Evolutionary conservation across 2,797 vertebrate species (phyloP).

Genomic region (Gymnoscopelus braueri): DNA sequence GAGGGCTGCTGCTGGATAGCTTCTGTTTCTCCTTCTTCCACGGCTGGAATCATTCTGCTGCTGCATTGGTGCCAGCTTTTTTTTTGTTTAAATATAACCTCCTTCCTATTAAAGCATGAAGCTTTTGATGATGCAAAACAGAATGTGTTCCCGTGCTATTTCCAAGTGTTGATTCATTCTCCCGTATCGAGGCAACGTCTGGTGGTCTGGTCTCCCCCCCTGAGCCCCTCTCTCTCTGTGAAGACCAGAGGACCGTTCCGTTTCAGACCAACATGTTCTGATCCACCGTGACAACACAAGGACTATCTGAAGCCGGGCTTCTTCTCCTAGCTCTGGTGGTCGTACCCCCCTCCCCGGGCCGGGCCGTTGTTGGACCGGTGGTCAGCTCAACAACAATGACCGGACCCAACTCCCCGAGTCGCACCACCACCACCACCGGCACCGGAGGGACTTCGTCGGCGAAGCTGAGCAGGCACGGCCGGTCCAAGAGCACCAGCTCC

Average conservation of each 20-base stretch:
- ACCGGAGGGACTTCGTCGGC: slow-evolving; percentile 43
- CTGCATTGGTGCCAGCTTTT: background rate
- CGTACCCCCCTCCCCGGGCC: slow-evolving; percentile 5
- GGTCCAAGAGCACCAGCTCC: slow-evolving; percentile 88
- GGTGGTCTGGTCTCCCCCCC: no score
- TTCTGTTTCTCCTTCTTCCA: background rate
- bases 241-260: background rate
- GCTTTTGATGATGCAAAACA: background rate
- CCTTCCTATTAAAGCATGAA: no score
- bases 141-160: background rate
- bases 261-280: slow-evolving; percentile 41
- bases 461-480: slow-evolving; percentile 84
- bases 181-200: slow-evolving; percentile 19
- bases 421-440: slow-evolving; percentile 62
- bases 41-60: background rate
- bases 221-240: no score
- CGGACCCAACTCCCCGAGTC: slow-evolving; percentile 80
- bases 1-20: background rate
- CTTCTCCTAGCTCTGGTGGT: slow-evolving; percentile 29
- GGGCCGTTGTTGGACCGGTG: slow-evolving; percentile 15
- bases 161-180: background rate
- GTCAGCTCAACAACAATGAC: slow-evolving; percentile 74
- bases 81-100: background rate
- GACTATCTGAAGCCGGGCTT: slow-evolving; percentile 35
- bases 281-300: slow-evolving; percentile 6